These are phyloP conservation scores for Eilema caniola DNA, from an alignment of 2,888 invertebrate species.

Conservation along the genomic window DNA sequence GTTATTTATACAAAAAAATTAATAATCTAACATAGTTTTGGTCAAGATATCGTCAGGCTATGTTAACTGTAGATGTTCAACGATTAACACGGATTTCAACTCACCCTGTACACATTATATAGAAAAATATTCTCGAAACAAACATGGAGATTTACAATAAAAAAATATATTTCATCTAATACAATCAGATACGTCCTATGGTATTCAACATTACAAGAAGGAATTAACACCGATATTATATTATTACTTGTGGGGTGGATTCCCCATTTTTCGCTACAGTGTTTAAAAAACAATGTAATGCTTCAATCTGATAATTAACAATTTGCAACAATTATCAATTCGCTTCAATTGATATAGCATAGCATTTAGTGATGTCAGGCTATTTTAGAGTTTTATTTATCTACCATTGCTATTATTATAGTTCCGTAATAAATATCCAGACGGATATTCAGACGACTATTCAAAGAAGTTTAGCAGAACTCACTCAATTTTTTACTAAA, in stretches of 20 bases:
- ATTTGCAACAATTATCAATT: neutral
- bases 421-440: neutral
- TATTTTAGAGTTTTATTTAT: neutral
- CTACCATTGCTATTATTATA: neutral
- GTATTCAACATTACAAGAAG: constrained; percentile 29
- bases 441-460: neutral
- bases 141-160: constrained; percentile 17
- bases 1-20: too few species aligned
- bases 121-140: neutral
- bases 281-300: neutral
- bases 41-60: too few species aligned
- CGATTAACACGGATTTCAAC: neutral
- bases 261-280: constrained; percentile 15
- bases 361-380: neutral
- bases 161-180: constrained; percentile 40
- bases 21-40: too few species aligned
- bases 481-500: neutral
- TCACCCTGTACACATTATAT: neutral
- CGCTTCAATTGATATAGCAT: neutral
- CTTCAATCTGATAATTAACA: neutral
- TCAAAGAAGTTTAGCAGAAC: neutral
- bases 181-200: constrained; percentile 28
- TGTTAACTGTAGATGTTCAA: neutral
- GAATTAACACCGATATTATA: constrained; percentile 35
- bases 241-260: constrained; percentile 17